phyloP scores from a whole-genome alignment of 2,888 invertebrate species.

The Heterodera filipjevi region DNA sequence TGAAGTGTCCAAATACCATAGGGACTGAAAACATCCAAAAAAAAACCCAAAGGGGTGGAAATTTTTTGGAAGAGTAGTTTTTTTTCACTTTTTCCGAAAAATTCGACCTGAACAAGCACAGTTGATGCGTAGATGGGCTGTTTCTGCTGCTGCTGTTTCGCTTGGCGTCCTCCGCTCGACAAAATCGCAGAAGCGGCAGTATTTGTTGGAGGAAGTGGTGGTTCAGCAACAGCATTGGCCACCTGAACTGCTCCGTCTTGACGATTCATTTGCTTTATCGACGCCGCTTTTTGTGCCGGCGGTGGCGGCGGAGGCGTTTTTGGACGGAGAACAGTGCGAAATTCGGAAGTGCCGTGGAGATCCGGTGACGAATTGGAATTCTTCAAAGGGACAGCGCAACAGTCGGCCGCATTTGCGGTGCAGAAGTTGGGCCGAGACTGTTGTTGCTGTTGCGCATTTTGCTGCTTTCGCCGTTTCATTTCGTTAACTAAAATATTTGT shows the following conservation, averaged over 20 bases:
- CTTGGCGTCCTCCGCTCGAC: not conserved
- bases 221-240: not conserved
- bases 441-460: slow-evolving; percentile 21
- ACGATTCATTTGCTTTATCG: not conserved
- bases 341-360: slow-evolving; percentile 36
- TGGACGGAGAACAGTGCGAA: slow-evolving; percentile 36
- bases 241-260: not conserved
- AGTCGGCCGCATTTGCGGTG: not conserved
- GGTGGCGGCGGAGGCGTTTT: slow-evolving; percentile 42
- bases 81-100: not conserved
- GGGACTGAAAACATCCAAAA: too few relatives aligned
- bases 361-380: slow-evolving; percentile 52
- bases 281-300: slow-evolving; percentile 27
- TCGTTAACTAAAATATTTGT: slow-evolving; percentile 75
- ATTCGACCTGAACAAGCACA: not conserved
- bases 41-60: too few relatives aligned
- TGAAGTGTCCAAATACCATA: too few relatives aligned
- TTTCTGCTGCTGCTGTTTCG: not conserved
- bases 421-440: slow-evolving; percentile 4
- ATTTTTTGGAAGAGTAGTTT: too few relatives aligned
- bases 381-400: slow-evolving; percentile 35
- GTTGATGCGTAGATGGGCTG: slow-evolving; percentile 24
- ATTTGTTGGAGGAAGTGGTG: not conserved
- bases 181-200: slow-evolving; percentile 2
- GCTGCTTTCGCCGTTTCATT: slow-evolving; percentile 83